phyloP scores from a whole-genome alignment of 2,113 vertebrate genomes.

The Cromileptes altivelis region DNA sequence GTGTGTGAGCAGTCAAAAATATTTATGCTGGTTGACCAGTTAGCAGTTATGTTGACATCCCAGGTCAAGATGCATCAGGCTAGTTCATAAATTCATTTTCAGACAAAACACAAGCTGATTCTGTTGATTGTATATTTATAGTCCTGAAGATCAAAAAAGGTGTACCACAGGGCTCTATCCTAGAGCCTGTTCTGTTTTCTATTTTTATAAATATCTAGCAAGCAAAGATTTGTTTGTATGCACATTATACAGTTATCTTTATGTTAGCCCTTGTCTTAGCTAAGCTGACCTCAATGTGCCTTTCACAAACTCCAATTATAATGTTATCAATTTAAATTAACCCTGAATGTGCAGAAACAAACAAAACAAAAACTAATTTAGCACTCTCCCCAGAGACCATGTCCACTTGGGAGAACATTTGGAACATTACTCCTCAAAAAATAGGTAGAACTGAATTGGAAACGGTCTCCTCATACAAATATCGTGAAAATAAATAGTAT shows the following conservation, averaged over 20 bases:
- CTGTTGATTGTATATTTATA: background rate
- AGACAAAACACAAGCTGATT: background rate
- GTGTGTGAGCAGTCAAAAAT: too few species aligned
- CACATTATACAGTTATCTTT: background rate
- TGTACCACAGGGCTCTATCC: background rate
- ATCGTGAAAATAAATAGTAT: background rate
- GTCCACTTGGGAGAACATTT: background rate
- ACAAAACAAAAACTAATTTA: too few species aligned
- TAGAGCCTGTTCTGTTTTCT: background rate
- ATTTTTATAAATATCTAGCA: background rate
- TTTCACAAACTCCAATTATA: background rate
- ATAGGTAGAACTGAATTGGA: background rate
- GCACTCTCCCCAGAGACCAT: background rate
- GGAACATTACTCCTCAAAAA: background rate
- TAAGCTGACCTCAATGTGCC: background rate
- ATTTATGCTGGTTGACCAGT: too few species aligned
- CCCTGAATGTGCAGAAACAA: background rate
- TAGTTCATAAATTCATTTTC: background rate
- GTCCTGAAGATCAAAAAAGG: background rate
- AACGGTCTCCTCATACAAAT: background rate
- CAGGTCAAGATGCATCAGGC: background rate
- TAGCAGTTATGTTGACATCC: too few species aligned
- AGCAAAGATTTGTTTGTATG: background rate
- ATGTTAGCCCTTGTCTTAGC: background rate
- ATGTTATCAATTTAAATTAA: background rate